These are phyloP conservation scores for Cotesia glomerata DNA, from an alignment of 1,140 invertebrate genomes.

Conservation along the genomic window DNA sequence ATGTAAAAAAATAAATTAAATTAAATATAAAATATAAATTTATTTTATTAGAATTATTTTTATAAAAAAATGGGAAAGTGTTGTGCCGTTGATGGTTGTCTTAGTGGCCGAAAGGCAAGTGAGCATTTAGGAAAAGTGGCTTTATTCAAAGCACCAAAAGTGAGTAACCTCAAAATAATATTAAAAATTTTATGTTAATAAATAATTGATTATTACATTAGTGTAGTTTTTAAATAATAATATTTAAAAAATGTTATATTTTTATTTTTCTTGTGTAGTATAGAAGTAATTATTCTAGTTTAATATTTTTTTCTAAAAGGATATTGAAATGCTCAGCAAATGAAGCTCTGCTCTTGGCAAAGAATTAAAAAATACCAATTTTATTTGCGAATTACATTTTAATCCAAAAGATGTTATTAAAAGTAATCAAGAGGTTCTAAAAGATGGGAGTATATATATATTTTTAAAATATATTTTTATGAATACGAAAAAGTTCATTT, in stretches of 20 bases:
- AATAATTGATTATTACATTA: background rate
- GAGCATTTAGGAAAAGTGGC: background rate
- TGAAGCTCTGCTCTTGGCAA: background rate
- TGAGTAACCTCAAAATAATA: constrained; percentile 15
- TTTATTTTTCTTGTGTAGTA: background rate
- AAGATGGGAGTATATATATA: constrained; percentile 12
- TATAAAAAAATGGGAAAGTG: constrained; percentile 1
- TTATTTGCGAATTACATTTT: constrained; percentile 12
- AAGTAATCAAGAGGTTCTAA: constrained; percentile 2
- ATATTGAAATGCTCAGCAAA: background rate
- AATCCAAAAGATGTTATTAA: constrained; percentile 1
- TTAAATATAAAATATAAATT: constrained; percentile 12
- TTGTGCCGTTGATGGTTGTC: constrained; percentile 7
- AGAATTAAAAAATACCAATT: constrained; percentile 5
- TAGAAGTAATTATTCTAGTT: background rate
- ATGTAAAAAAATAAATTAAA: background rate
- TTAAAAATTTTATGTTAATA: background rate
- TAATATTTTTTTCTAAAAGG: constrained; percentile 5
- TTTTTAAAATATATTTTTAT: too few species aligned
- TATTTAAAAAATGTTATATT: background rate
- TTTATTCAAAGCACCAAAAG: constrained; percentile 14
- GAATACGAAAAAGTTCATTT: constrained; percentile 12
- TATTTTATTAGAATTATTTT: background rate
- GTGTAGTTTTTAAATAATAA: background rate
- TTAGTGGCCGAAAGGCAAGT: constrained; percentile 13